Evolutionary conservation across 1,140 invertebrate species (phyloP).

Genomic region (Mizuhopecten yessoensis): DNA sequence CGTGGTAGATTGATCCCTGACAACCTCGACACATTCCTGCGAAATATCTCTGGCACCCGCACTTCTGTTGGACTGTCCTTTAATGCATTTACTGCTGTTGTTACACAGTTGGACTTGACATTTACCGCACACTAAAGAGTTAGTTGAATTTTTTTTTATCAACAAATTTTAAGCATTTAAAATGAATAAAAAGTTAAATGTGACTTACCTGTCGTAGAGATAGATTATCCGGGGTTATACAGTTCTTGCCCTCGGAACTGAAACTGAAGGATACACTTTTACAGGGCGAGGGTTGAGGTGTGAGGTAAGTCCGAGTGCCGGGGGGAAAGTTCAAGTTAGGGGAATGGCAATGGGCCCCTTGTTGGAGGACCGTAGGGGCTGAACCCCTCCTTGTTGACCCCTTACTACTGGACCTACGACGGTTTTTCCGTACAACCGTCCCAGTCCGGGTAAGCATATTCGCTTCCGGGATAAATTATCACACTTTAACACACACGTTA

Average conservation of each 20-base stretch:
- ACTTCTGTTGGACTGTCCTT: no score
- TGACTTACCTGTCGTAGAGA: conserved; percentile 45
- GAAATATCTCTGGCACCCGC: no score
- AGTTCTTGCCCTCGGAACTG: conserved; percentile 56
- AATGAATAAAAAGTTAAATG: not conserved
- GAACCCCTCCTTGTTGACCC: conserved; percentile 61
- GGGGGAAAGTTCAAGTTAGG: conserved; percentile 44
- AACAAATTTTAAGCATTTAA: no score
- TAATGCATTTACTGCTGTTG: no score
- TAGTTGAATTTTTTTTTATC: no score
- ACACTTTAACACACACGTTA: not conserved
- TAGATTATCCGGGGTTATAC: conserved; percentile 43
- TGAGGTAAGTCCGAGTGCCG: conserved; percentile 61
- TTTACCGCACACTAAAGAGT: no score
- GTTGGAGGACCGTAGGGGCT: conserved; percentile 63
- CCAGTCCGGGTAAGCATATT: conserved; percentile 64
- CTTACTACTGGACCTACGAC: conserved; percentile 60
- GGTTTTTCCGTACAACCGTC: conserved; percentile 63
- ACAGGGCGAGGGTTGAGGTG: conserved; percentile 66
- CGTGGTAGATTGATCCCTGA: no score
- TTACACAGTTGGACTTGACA: no score
- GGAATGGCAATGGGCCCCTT: conserved; percentile 49
- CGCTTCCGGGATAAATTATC: no score
- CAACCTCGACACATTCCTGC: no score
- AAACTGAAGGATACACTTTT: conserved; percentile 67